Percentiles rank a stretch among this genome's conserved stretches.
phyloP scores from a whole-genome alignment of 2,888 invertebrate genomes.

The Polyploca ridens region DNA sequence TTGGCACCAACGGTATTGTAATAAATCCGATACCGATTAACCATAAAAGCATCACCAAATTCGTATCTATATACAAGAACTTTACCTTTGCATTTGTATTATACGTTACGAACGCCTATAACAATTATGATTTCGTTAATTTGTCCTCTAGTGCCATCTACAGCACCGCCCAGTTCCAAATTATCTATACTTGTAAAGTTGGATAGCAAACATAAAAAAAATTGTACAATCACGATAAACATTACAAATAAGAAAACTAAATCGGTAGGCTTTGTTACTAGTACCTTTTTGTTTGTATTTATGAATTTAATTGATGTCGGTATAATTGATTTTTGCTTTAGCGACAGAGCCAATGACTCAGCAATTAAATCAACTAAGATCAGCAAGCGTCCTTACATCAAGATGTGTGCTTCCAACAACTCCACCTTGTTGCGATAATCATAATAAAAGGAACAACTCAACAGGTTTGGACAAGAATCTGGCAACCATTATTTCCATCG shows the following conservation, averaged over 20 bases:
- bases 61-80: too few relatives aligned
- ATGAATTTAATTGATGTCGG: constrained; percentile 14
- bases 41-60: too few relatives aligned
- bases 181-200: constrained; percentile 62
- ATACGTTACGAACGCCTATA: constrained; percentile 10
- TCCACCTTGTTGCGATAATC: constrained; percentile 20
- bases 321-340: constrained; percentile 26
- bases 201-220: constrained; percentile 53
- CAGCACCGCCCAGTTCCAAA: constrained; percentile 52
- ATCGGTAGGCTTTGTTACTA: constrained; percentile 48
- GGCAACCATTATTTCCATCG: background rate
- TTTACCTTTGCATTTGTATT: background rate
- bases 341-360: constrained; percentile 32
- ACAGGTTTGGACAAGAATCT: background rate
- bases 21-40: too few relatives aligned
- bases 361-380: constrained; percentile 30
- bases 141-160: constrained; percentile 52
- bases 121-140: constrained; percentile 33
- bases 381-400: constrained; percentile 52
- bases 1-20: too few relatives aligned
- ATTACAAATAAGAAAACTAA: constrained; percentile 52
- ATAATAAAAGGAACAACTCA: background rate
- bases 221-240: constrained; percentile 59
- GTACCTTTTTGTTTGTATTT: constrained; percentile 16
- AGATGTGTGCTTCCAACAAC: constrained; percentile 47